Conservation (phyloP, 2,888 invertebrate genomes). For the Isoperla grammatica region DNA sequence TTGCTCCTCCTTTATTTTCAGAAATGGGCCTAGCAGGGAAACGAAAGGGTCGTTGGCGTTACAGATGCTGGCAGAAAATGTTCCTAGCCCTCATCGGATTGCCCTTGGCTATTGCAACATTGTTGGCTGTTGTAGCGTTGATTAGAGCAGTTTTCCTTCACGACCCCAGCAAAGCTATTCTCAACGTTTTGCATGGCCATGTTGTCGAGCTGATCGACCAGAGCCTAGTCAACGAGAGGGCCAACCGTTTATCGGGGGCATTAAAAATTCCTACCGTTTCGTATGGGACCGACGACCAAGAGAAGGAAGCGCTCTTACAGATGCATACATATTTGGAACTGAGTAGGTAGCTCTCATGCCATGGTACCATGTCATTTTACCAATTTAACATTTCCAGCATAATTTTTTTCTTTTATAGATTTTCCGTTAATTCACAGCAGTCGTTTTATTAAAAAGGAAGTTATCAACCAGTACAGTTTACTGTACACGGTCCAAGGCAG, state of each 20-base stretch:
- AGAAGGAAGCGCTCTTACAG: constrained; percentile 33
- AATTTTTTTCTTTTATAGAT: constrained; percentile 32
- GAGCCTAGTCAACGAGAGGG: constrained; percentile 28
- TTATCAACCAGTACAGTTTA: constrained; percentile 43
- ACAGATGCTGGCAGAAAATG: constrained; percentile 29
- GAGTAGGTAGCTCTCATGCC: constrained; percentile 31
- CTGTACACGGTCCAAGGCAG: constrained; percentile 43
- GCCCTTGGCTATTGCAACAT: constrained; percentile 23
- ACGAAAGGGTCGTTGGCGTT: constrained; percentile 29
- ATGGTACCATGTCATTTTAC: background rate
- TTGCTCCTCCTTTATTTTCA: constrained; percentile 7
- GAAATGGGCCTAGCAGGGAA: constrained; percentile 27
- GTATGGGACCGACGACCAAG: constrained; percentile 33
- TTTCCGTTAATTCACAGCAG: constrained; percentile 38
- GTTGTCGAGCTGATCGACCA: constrained; percentile 30
- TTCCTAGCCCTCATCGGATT: constrained; percentile 27
- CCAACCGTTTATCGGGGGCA: constrained; percentile 35
- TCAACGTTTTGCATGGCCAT: constrained; percentile 25
- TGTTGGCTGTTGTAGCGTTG: constrained; percentile 25
- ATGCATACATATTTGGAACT: constrained; percentile 34
- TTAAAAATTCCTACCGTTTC: constrained; percentile 36
- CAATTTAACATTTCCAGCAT: background rate
- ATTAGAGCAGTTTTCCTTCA: constrained; percentile 27
- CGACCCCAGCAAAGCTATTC: constrained; percentile 21
- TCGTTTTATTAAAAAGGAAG: constrained; percentile 36